Base-by-base conservation (phyloP, 2,888 invertebrate genomes). In the Timema podura region DNA sequence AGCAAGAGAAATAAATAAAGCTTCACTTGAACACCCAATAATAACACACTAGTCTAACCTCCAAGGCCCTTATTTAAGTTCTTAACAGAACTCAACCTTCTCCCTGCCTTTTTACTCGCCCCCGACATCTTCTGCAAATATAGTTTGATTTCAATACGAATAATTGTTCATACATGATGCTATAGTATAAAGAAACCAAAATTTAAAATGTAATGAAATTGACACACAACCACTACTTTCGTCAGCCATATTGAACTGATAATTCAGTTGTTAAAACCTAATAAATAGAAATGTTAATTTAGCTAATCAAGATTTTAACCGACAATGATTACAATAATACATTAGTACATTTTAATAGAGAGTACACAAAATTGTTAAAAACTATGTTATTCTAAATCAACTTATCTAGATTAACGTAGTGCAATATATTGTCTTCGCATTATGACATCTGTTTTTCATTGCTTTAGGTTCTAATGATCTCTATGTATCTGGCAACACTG, bases 111-210 rank as follows among this genome's bases (percentile, higher is more conserved):
- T 74, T 76, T 79, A 47, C 73, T 73, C 69, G 73, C 68, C 70
- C 75, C 73, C 72, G 80, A 79, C 82, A 82, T 82, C 73, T 75
- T 79, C 74, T 73, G 72, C 70, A 70, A 73, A 71, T 74, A 72
- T 71, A 70, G 68, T 72, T 71, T 75, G 69, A 75, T 73, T 75
- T 75, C 75, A 78, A 79, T 79, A 81, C 77, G 79, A 76, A 73
- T 71, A 75, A 73, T 71, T 75, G 68, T 71, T 70, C 68, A 71
- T 75, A 75, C 79, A 81, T 80, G 73, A 76, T 78, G 76, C 75
- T 67, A 73, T 59, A 72, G 70, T 72, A 76, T 73, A 30, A 74
- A 75, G 74, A 77, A 76, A 76, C 75, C 75, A 75, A 76, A 76
- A 77, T 76, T 75, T 74, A 72, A 73, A 76, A 76, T 73, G 15